Evolutionary conservation across 2,113 vertebrate species (phyloP).

Genomic region (Salminus brasiliensis): DNA sequence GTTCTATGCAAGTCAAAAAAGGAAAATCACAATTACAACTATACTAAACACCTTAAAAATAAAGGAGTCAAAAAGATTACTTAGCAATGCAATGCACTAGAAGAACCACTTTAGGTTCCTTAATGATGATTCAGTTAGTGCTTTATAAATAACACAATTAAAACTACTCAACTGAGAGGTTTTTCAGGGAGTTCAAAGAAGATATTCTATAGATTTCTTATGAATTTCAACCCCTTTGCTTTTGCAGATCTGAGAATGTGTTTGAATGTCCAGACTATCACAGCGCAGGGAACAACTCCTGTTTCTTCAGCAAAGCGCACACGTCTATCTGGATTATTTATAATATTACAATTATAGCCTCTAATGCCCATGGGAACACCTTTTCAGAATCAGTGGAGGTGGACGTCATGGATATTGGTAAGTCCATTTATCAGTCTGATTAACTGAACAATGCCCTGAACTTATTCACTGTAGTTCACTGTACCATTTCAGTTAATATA

Average conservation of each 20-base stretch:
- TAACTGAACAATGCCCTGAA: not conserved
- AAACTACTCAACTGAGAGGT: too few relatives aligned
- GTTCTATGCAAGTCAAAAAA: too few relatives aligned
- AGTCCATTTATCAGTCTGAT: slow-evolving; percentile 46
- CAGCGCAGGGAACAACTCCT: slow-evolving; percentile 84
- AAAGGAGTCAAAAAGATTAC: too few relatives aligned
- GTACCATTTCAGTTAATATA: not conserved
- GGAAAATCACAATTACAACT: too few relatives aligned
- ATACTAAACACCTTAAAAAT: too few relatives aligned
- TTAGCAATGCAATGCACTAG: too few relatives aligned
- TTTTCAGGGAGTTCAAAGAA: too few relatives aligned
- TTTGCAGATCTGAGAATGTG: slow-evolving; percentile 58
- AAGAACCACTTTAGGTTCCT: too few relatives aligned
- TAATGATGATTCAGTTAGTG: too few relatives aligned
- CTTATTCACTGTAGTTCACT: not conserved
- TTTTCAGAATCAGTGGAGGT: slow-evolving; percentile 77
- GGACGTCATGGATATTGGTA: slow-evolving; percentile 86
- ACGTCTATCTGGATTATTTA: slow-evolving; percentile 86
- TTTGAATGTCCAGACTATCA: slow-evolving; percentile 89
- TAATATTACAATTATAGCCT: slow-evolving; percentile 81
- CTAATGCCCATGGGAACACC: slow-evolving; percentile 80
- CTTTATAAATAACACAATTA: too few relatives aligned
- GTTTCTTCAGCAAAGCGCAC: slow-evolving; percentile 85
- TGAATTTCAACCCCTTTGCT: slow-evolving; percentile 34
- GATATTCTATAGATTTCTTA: too few relatives aligned